Evolutionary conservation across 1,140 invertebrate species (phyloP), one percentile per base, ranked within the genome.

Genomic region (Brachionus koreanus): DNA sequence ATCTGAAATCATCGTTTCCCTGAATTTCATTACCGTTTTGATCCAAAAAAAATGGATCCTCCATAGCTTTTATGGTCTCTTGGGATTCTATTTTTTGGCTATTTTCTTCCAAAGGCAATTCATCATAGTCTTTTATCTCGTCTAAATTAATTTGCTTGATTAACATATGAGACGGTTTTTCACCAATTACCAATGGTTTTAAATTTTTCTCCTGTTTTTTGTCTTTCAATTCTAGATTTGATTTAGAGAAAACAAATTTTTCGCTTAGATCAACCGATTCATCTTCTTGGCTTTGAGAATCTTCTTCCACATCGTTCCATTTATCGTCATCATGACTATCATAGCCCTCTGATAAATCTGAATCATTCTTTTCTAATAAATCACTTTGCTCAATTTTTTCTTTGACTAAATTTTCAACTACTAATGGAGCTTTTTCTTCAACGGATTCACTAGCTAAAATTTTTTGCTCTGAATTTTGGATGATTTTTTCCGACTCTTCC

Each of bases 21-120:
- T 79, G 33, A 39, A 79, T 79, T 79, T 79, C 76, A 35, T 79
- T 79, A 6, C 76, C 76, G n/a, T 79, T 61, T 65, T 57, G 35
- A 12, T 79, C 76, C 2, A 79, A 25, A 79, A 79, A 79, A 65
- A 79, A 79, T 19, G 76, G 76, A 61, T 79, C 76, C 23, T 79
- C 19, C 12, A 61, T 13, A 42, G 19, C 37, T 57, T 61, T 79
- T n/a, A 61, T 9, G 3, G 76, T 79, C 33, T 79, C 49, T 19
- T 23, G 12, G 2, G n/a, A 39, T 12, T 79, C 76, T 12, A 29
- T 29, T 52, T 61, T 37, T 9, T 57, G 16, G 5, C 12, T 19
- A 5, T 61, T 65, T 19, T 65, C 23, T 37, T 79, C 76, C 12
- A 79, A 35, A 13, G 29, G 29, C 35, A 79, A 42, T 49, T 79